phyloP scores from a whole-genome alignment of 2,888 invertebrate genomes.

The Brassicogethes aeneus region DNA sequence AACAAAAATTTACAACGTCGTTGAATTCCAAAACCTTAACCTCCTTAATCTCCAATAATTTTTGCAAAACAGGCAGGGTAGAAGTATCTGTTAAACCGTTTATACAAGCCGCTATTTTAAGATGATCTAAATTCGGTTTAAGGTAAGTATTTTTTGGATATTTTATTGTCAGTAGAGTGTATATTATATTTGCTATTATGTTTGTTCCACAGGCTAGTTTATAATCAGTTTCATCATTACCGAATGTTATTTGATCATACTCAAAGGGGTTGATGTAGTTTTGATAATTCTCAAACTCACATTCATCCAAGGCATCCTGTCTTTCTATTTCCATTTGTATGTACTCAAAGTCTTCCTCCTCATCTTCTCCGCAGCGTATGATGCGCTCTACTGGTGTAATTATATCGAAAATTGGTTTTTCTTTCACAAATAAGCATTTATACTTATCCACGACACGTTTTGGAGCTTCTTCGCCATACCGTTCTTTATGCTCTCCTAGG shows the following conservation, averaged over 20 bases:
- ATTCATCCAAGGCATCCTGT: conserved; percentile 46
- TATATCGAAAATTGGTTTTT: conserved; percentile 47
- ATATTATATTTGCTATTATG: conserved; percentile 34
- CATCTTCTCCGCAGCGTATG: conserved; percentile 12
- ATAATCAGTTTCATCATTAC: conserved; percentile 13
- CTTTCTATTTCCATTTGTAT: conserved; percentile 43
- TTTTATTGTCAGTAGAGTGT: conserved; percentile 30
- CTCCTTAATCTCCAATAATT: conserved; percentile 25
- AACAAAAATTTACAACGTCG: conserved; percentile 49
- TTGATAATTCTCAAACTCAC: conserved; percentile 50
- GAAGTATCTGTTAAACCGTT: conserved; percentile 28
- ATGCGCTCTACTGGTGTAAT: conserved; percentile 39
- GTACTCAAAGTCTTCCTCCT: conserved; percentile 35
- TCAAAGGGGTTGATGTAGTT: conserved; percentile 47
- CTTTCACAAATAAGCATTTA: conserved; percentile 47
- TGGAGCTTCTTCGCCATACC: conserved; percentile 40
- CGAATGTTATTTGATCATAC: conserved; percentile 37
- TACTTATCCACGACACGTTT: conserved; percentile 45
- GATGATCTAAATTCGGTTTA: conserved; percentile 27
- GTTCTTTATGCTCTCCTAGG: conserved; percentile 43
- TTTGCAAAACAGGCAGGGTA: conserved; percentile 26
- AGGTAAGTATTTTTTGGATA: conserved; percentile 29
- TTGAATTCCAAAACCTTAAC: conserved; percentile 31
- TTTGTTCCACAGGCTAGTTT: conserved; percentile 26
- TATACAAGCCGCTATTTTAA: conserved; percentile 29